phyloP scores from a whole-genome alignment of 2,113 vertebrate genomes.

The Lathamus discolor region DNA sequence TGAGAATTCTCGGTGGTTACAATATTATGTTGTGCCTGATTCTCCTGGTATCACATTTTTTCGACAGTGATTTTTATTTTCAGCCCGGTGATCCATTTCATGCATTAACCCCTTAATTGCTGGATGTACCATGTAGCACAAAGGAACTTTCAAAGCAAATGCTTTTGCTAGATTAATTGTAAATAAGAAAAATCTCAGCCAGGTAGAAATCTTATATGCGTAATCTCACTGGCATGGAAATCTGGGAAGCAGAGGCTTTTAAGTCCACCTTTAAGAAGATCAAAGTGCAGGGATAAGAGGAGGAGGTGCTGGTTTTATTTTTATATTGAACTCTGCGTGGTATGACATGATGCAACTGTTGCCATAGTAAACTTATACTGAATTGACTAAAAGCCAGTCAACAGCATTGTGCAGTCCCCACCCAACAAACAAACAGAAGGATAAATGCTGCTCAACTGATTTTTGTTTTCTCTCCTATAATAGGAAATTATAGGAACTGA shows the following conservation, averaged over 20 bases:
- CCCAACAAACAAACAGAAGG: neutral
- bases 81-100: conserved; percentile 67
- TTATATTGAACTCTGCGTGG: neutral
- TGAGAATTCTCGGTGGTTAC: conserved; percentile 78
- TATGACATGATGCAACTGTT: conserved; percentile 57
- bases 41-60: conserved; percentile 67
- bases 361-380: conserved; percentile 65
- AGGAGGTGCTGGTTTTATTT: conserved; percentile 3
- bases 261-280: conserved; percentile 22
- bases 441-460: conserved; percentile 14
- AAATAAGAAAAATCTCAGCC: conserved; percentile 6
- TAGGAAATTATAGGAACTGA: neutral
- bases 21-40: conserved; percentile 75
- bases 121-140: neutral
- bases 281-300: neutral
- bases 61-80: conserved; percentile 77
- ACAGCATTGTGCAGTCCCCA: neutral
- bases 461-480: neutral
- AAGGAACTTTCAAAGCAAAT: conserved; percentile 38
- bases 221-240: conserved; percentile 2
- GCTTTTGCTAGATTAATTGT: neutral
- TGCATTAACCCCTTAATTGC: conserved; percentile 70
- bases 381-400: conserved; percentile 54
- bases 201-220: neutral
- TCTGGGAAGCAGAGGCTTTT: conserved; percentile 15